Evolutionary conservation across 2,888 invertebrate species (phyloP).

Genomic region (Nasonia oneida): DNA sequence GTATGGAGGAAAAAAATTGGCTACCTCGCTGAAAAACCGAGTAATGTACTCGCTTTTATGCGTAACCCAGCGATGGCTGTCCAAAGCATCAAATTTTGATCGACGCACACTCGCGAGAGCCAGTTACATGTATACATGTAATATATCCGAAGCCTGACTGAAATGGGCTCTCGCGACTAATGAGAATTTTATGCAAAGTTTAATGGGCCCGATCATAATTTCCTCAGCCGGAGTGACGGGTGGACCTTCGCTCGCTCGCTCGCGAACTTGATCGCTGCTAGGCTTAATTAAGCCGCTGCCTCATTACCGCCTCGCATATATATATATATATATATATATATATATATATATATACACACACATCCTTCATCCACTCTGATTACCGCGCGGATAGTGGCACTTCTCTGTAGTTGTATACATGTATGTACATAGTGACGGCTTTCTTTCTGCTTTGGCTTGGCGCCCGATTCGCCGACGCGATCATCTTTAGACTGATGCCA

Average conservation of each 20-base stretch:
- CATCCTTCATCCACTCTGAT: slow-evolving; percentile 43
- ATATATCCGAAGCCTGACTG: no score
- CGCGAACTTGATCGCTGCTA: slow-evolving; percentile 15
- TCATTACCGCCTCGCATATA: slow-evolving; percentile 27
- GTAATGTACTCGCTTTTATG: no score
- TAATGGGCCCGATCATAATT: slow-evolving; percentile 40
- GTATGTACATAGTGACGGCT: background rate
- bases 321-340: background rate
- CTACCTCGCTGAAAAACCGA: no score
- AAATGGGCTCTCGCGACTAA: background rate
- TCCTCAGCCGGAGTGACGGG: background rate
- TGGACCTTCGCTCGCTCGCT: background rate
- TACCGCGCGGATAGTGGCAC: background rate
- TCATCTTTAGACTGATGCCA: background rate
- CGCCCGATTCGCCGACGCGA: background rate
- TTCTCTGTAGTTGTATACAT: background rate
- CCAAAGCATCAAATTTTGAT: background rate
- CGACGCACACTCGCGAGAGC: background rate
- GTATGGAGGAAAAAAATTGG: no score
- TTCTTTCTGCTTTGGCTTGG: slow-evolving; percentile 9
- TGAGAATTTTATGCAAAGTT: slow-evolving; percentile 21
- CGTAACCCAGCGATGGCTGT: background rate
- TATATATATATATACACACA: background rate
- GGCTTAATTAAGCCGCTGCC: slow-evolving; percentile 49
- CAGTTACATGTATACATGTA: background rate